Evolutionary conservation across 2,113 vertebrate genomes (phyloP).

Genomic region (Sander vitreus): DNA sequence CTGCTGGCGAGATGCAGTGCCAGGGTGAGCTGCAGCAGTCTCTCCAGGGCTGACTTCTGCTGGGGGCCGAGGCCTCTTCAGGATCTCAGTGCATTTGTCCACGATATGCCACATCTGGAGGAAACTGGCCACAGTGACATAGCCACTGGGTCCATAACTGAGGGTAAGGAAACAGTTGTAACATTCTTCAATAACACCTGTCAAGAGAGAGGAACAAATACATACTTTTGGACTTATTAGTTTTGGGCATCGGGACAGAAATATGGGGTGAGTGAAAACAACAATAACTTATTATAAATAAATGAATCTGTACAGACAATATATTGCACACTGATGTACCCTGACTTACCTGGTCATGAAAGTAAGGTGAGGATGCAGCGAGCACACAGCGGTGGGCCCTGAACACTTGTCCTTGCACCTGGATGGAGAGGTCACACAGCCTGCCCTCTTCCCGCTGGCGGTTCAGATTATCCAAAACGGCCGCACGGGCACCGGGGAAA

Average conservation of each 20-base stretch:
- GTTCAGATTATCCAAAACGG: slow-evolving; percentile 91
- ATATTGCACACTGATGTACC: background rate
- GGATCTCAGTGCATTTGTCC: slow-evolving; percentile 87
- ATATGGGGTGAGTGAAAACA: background rate
- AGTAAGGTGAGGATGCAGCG: slow-evolving; percentile 88
- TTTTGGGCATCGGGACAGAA: background rate
- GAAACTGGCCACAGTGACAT: slow-evolving; percentile 87
- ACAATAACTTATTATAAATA: background rate
- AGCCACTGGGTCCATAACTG: slow-evolving; percentile 87
- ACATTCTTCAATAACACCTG: slow-evolving; percentile 87
- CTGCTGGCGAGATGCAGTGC: slow-evolving; percentile 77
- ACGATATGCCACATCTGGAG: slow-evolving; percentile 90
- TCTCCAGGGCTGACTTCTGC: slow-evolving; percentile 37
- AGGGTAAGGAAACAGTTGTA: slow-evolving; percentile 84
- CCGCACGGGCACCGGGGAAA: slow-evolving; percentile 88
- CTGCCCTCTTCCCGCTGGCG: slow-evolving; percentile 90
- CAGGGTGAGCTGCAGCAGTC: slow-evolving; percentile 35
- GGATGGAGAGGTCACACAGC: slow-evolving; percentile 88
- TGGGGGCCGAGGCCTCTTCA: slow-evolving; percentile 73
- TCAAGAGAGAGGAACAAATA: background rate
- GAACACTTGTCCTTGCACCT: slow-evolving; percentile 87
- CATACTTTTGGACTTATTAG: too few relatives aligned
- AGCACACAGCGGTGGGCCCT: slow-evolving; percentile 88
- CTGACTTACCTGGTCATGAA: slow-evolving; percentile 87
- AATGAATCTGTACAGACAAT: background rate